phyloP scores from a whole-genome alignment of 2,888 invertebrate genomes.

The Protula sp. region DNA sequence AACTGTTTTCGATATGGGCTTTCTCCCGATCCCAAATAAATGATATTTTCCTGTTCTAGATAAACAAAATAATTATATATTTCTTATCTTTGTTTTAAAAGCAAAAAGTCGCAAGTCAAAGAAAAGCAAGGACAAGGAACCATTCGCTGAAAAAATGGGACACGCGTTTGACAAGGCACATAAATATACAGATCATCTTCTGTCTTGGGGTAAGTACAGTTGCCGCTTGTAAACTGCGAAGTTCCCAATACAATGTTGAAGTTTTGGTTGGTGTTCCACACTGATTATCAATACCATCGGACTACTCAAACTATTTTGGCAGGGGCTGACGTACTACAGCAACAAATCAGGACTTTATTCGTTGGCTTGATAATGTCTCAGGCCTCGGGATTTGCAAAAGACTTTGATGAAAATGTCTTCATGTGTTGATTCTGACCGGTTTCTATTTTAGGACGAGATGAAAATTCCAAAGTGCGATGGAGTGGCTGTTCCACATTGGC shows the following conservation, averaged over 20 bases:
- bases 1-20: no score
- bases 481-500: slow-evolving; percentile 47
- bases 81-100: neutral
- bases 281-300: slow-evolving; percentile 10
- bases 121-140: slow-evolving; percentile 21
- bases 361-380: no score
- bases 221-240: neutral
- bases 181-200: slow-evolving; percentile 38
- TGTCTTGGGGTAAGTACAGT: slow-evolving; percentile 40
- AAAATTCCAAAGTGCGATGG: slow-evolving; percentile 47
- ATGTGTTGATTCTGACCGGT: no score
- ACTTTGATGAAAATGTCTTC: no score
- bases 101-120: slow-evolving; percentile 8
- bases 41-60: no score
- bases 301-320: no score
- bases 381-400: no score
- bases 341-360: no score
- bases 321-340: no score
- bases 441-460: slow-evolving; percentile 32
- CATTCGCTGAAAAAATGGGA: slow-evolving; percentile 32
- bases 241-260: neutral
- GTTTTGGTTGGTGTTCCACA: neutral
- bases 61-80: no score
- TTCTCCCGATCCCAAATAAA: no score
- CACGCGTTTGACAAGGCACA: slow-evolving; percentile 41